phyloP scores from a whole-genome alignment of 2,113 vertebrate species.

The Takifugu bimaculatus region DNA sequence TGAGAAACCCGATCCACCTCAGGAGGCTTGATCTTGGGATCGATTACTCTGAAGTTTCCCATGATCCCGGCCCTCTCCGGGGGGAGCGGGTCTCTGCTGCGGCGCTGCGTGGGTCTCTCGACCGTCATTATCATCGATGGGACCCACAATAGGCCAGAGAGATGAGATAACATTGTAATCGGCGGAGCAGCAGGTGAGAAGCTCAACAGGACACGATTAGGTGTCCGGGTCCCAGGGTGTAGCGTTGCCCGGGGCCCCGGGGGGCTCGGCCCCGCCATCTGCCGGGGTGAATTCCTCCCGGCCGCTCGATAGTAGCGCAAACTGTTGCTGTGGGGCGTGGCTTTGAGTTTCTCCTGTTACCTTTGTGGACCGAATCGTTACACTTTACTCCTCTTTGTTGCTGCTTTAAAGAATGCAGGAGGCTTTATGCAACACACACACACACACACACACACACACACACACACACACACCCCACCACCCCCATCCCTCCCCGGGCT shows the following conservation, averaged over 20 bases:
- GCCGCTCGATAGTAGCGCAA: conserved; percentile 42
- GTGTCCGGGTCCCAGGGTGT: conserved; percentile 79
- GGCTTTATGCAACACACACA: too few species aligned
- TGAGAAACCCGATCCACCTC: conserved; percentile 55
- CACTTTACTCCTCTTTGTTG: conserved; percentile 47
- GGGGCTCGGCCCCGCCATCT: conserved; percentile 74
- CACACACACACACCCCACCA: too few species aligned
- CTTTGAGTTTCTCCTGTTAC: conserved; percentile 66
- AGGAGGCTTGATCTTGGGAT: conserved; percentile 54
- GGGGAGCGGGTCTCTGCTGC: conserved; percentile 45
- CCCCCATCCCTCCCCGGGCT: too few species aligned
- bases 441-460: too few species aligned
- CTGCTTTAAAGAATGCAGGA: conserved; percentile 1
- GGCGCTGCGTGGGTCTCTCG: conserved; percentile 61
- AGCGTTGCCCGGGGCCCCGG: conserved; percentile 70
- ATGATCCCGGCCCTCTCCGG: conserved; percentile 65
- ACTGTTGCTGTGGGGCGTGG: conserved; percentile 63
- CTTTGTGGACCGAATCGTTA: conserved; percentile 50
- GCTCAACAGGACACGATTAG: conserved; percentile 72
- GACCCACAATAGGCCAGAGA: conserved; percentile 72
- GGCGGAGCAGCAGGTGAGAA: conserved; percentile 73
- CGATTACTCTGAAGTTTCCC: conserved; percentile 71
- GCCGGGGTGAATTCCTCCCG: conserved; percentile 65
- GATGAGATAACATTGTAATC: conserved; percentile 79
- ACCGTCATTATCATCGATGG: conserved; percentile 71